These are phyloP conservation scores for Nasonia longicornis DNA, from an alignment of 1,140 invertebrate genomes.

Conservation along the genomic window DNA sequence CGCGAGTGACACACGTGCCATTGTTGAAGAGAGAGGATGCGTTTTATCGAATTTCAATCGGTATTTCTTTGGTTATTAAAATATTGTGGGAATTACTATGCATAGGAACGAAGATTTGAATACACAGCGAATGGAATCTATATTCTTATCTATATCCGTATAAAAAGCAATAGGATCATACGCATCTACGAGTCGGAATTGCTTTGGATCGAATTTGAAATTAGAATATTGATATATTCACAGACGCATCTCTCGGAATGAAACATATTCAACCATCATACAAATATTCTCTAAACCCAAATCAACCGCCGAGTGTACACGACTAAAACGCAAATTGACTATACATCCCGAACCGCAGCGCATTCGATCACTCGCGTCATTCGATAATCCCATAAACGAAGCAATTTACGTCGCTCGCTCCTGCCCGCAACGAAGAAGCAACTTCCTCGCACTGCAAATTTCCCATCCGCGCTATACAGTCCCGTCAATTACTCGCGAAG, in stretches of 20 bases:
- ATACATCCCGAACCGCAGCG: no score
- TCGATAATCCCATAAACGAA: background rate
- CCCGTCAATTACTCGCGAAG: constrained; percentile 8
- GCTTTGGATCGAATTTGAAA: background rate
- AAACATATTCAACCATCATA: no score
- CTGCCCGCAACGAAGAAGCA: background rate
- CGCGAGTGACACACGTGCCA: background rate
- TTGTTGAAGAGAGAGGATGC: background rate
- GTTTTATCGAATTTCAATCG: background rate
- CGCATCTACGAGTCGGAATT: background rate
- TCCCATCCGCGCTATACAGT: background rate
- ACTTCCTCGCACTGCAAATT: background rate
- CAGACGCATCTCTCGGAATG: no score
- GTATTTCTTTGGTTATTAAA: background rate
- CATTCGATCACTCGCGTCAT: no score
- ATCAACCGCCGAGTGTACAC: no score
- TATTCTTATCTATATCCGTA: background rate
- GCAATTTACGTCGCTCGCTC: background rate
- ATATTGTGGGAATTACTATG: background rate
- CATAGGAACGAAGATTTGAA: background rate
- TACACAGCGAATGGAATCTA: background rate
- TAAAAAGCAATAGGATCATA: background rate
- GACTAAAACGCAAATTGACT: no score
- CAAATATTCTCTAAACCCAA: no score
- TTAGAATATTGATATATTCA: background rate